Evolutionary conservation across 1,140 invertebrate species (phyloP).

Genomic region (Holcopasites calliopsidis): DNA sequence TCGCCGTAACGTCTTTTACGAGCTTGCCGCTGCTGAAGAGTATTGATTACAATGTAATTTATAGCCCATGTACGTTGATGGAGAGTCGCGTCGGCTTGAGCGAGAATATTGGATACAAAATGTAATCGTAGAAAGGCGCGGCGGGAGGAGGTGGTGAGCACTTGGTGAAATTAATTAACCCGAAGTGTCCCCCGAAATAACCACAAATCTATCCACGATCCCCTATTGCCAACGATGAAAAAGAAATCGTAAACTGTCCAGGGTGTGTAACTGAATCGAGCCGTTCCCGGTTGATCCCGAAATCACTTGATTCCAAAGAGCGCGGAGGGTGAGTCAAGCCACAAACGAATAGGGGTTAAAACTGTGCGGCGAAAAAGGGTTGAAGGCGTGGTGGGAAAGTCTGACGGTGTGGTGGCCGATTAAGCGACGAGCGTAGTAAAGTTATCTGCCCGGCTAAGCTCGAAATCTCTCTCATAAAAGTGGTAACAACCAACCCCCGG

Average conservation of each 20-base stretch:
- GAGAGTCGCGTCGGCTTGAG: not conserved
- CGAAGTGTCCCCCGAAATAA: not conserved
- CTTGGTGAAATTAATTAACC: no score
- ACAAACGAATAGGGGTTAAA: conserved; percentile 25
- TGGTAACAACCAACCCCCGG: conserved; percentile 73
- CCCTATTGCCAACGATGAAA: no score
- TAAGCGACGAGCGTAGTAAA: conserved; percentile 60
- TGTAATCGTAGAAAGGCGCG: no score
- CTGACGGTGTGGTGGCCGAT: conserved; percentile 22
- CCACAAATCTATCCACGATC: not conserved
- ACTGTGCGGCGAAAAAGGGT: conserved; percentile 28
- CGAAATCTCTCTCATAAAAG: conserved; percentile 74
- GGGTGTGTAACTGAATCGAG: not conserved
- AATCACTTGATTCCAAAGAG: conserved; percentile 50
- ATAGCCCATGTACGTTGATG: not conserved
- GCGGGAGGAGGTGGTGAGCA: no score
- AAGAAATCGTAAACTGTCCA: conserved; percentile 27
- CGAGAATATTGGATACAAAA: not conserved
- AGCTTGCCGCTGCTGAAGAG: not conserved
- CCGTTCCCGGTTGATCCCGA: conserved; percentile 17
- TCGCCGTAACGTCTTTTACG: not conserved
- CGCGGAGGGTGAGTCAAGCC: not conserved
- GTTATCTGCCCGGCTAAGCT: conserved; percentile 71
- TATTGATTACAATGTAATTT: conserved; percentile 24
- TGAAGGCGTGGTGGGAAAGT: conserved; percentile 18